Evolutionary conservation across 2,797 vertebrate genomes (phyloP).

Genomic region (Cossypha niveicapilla): DNA sequence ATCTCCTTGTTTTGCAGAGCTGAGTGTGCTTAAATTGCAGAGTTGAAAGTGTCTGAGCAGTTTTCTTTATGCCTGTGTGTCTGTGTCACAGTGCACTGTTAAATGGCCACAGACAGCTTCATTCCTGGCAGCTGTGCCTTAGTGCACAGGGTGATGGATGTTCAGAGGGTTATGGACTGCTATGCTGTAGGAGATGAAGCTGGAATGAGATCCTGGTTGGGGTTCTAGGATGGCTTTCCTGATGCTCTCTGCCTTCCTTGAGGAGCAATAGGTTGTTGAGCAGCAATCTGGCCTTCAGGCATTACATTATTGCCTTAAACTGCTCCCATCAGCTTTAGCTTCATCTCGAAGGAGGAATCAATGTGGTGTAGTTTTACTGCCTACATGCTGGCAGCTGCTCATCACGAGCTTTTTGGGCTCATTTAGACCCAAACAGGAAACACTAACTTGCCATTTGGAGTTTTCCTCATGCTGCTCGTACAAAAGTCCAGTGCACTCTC

Average conservation of each 20-base stretch:
- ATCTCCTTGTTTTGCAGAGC: background rate
- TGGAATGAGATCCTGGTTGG: background rate
- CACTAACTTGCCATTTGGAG: background rate
- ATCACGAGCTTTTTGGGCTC: background rate
- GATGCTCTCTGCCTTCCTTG: background rate
- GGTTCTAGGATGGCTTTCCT: background rate
- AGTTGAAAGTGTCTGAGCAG: rapidly evolving
- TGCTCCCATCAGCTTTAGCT: background rate
- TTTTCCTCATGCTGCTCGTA: background rate
- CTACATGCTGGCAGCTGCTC: background rate
- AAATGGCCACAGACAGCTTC: background rate
- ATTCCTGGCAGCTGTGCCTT: background rate
- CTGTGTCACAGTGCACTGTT: background rate
- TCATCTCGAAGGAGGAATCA: background rate
- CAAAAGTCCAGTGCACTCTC: conserved; percentile 9
- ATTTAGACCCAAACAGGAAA: background rate
- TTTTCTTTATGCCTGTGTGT: background rate
- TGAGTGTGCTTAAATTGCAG: background rate
- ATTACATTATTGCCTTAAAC: background rate
- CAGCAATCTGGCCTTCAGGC: background rate
- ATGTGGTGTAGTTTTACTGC: background rate
- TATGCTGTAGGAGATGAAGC: rapidly evolving
- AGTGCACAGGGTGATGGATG: background rate
- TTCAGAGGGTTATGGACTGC: background rate
- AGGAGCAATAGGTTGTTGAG: background rate